Base-by-base conservation (phyloP, 2,888 invertebrate genomes). In the Tachina grossa region DNA sequence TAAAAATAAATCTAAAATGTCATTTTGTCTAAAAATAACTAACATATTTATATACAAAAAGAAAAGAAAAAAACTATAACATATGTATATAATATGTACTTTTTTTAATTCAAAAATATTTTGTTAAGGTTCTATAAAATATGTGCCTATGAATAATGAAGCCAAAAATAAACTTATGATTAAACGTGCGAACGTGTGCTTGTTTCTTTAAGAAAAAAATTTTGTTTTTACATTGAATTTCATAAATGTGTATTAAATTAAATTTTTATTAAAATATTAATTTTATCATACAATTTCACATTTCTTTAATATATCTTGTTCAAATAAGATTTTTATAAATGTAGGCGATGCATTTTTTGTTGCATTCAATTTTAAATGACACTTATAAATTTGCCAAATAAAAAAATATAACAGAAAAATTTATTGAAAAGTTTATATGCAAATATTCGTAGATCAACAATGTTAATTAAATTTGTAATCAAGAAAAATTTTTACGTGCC, bases 331-430 rank as follows among this genome's bases (percentile, higher is more conserved):
- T 59, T 57, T 78, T 55, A 61, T 49, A 61, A 69, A 72, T 77
- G 65, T 68, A 68, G 77, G 77, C 76, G 66, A 53, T 71, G 41
- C 47, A 63, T 85, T 69, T 55, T n/a, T 55, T 69, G 53, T 55
- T 82, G 79, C 45, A 68, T 76, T 83, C 76, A 72, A 85, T 72
- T 80, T 83, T 68, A 80, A 66, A 80, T 80, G 83, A 80, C 83
- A 83, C 71, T 53, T 76, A 61, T 71, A 83, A 31, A 65, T 45
- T 53, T 75, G 22, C 1, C 41, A 55, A 2, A 49, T 66, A 13
- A 41, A 47, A 22, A 59, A 13, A 51, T 39, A n/a, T n/a, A 11
- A 14, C 31, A 31, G 31, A 9, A 68, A 39, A 68, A 66, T 68
- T 47, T 22, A 80, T 43, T 41, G 41, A 55, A 65, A 63, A 16